Conservation (phyloP, 2,888 invertebrate species). For the Scaptomyza reducta region DNA sequence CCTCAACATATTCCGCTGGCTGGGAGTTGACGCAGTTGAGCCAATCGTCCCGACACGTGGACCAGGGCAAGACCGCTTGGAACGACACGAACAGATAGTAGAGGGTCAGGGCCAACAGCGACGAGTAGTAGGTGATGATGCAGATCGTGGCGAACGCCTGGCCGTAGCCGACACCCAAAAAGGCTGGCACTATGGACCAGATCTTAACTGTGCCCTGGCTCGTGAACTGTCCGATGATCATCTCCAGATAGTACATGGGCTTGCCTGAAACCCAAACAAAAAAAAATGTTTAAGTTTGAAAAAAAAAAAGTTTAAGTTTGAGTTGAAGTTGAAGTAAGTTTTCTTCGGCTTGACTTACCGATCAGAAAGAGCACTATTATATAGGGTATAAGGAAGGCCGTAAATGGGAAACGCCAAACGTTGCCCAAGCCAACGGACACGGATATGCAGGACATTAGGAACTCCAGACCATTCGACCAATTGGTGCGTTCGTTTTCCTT, state of each 20-base stretch:
- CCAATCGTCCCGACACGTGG: slow-evolving; percentile 86
- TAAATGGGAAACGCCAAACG: slow-evolving; percentile 88
- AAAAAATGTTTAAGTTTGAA: too few species aligned
- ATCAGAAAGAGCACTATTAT: slow-evolving; percentile 88
- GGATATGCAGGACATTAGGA: slow-evolving; percentile 90
- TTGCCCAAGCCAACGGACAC: slow-evolving; percentile 90
- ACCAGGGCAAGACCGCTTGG: slow-evolving; percentile 89
- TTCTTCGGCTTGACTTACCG: slow-evolving; percentile 56
- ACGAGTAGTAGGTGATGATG: slow-evolving; percentile 91
- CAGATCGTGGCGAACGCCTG: slow-evolving; percentile 87
- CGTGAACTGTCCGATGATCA: slow-evolving; percentile 92
- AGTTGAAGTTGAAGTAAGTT: neutral
- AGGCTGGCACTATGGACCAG: slow-evolving; percentile 88
- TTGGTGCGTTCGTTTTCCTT: slow-evolving; percentile 46
- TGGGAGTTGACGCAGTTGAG: slow-evolving; percentile 79
- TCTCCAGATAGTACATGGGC: slow-evolving; percentile 93
- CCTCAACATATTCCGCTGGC: slow-evolving; percentile 35
- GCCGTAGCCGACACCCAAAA: slow-evolving; percentile 91
- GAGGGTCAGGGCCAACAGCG: slow-evolving; percentile 89
- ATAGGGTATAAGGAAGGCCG: slow-evolving; percentile 90
- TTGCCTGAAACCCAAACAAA: slow-evolving; percentile 85
- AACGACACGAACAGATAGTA: slow-evolving; percentile 91
- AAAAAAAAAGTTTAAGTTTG: too few species aligned
- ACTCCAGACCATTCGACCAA: slow-evolving; percentile 87
- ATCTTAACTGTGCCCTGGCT: slow-evolving; percentile 91